These are phyloP conservation scores for Eospalax fontanierii DNA, from an alignment of 2,797 vertebrate genomes.

Conservation along the genomic window DNA sequence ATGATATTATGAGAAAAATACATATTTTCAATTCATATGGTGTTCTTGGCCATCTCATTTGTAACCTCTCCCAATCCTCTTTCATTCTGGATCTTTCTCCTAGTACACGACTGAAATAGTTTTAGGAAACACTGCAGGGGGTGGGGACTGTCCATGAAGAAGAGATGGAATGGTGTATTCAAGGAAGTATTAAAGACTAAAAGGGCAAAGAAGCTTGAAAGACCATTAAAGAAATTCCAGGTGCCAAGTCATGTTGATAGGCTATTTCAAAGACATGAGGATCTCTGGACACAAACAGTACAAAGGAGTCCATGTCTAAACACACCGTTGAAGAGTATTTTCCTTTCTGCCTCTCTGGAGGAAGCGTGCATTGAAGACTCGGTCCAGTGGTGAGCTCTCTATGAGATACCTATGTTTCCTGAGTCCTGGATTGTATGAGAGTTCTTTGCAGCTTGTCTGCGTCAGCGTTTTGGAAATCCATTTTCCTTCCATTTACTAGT, in stretches of 20 bases:
- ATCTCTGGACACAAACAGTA: background rate
- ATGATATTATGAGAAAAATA: conserved; percentile 42
- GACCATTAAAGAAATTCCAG: conserved; percentile 61
- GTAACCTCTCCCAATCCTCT: background rate
- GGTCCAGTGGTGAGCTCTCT: background rate
- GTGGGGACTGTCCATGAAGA: background rate
- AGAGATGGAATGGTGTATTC: conserved; percentile 28
- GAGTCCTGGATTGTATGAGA: background rate
- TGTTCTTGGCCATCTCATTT: background rate
- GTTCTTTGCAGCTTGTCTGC: conserved; percentile 14
- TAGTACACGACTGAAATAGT: background rate
- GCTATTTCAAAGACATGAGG: conserved; percentile 11
- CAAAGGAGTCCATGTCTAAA: background rate
- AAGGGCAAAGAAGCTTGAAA: conserved; percentile 62
- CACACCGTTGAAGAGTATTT: background rate
- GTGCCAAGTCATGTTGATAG: conserved; percentile 10
- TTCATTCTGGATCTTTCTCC: conserved; percentile 59
- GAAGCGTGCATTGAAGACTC: background rate
- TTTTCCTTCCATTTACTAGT: conserved; percentile 68
- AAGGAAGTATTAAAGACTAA: conserved; percentile 64
- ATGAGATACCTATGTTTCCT: background rate
- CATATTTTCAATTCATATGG: background rate
- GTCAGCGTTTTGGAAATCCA: conserved; percentile 61
- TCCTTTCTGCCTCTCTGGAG: conserved; percentile 6
- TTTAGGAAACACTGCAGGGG: background rate